Conservation (phyloP, 2,113 vertebrate species). For the Pangasianodon hypophthalmus region DNA sequence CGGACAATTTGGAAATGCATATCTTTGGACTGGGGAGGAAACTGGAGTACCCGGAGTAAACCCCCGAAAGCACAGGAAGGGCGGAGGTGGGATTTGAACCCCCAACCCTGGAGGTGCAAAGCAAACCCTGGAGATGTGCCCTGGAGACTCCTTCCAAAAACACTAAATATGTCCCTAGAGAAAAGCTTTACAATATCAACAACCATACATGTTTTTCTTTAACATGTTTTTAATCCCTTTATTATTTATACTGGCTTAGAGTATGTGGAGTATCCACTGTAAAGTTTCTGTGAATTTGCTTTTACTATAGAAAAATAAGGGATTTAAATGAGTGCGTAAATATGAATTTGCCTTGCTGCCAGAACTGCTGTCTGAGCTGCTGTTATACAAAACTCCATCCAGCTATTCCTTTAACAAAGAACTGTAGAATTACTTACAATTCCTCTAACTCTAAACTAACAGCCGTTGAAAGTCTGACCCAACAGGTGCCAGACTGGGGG, state of each 20-base stretch:
- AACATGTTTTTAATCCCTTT: not conserved
- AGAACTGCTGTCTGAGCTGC: not conserved
- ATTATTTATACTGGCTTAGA: not conserved
- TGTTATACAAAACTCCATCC: not conserved
- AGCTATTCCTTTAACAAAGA: not conserved
- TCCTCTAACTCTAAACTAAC: not conserved
- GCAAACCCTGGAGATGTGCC: no score
- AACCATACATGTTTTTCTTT: not conserved
- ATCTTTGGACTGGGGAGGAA: no score
- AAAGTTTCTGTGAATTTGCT: not conserved
- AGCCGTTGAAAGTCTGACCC: not conserved
- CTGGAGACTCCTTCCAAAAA: not conserved
- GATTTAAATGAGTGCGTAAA: not conserved
- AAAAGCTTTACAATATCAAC: not conserved
- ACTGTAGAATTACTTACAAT: not conserved
- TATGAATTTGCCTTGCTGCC: not conserved
- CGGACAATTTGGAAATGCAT: no score
- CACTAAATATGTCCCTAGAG: not conserved
- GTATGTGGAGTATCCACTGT: not conserved
- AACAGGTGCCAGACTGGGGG: not conserved
- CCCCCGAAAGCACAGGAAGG: no score
- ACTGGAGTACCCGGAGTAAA: no score
- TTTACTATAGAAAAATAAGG: not conserved
- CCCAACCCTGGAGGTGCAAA: no score
- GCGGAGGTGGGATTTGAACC: no score